Conservation (phyloP, 2,113 vertebrate species). For the Catharus minimus region DNA sequence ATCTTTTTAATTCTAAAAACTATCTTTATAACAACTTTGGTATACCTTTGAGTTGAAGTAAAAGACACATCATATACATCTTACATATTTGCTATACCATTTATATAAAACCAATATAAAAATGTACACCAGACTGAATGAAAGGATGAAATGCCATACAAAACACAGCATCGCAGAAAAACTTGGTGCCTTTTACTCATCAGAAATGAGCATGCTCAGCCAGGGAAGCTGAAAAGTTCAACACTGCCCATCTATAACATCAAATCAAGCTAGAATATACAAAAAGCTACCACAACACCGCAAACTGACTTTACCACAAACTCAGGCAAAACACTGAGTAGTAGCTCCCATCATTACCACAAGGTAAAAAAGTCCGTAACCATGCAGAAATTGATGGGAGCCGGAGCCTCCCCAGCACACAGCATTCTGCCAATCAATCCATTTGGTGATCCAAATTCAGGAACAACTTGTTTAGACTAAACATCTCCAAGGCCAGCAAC, state of each 20-base stretch:
- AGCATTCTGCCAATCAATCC: background rate
- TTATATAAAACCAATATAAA: background rate
- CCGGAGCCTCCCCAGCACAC: background rate
- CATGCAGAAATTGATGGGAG: background rate
- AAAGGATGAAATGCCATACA: background rate
- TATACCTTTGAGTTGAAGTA: background rate
- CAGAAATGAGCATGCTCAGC: fast-evolving
- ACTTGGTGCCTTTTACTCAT: background rate
- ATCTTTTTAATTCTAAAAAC: background rate
- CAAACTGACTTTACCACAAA: background rate
- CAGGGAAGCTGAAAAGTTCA: background rate
- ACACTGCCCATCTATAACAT: fast-evolving
- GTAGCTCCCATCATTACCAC: background rate
- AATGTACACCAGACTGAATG: fast-evolving
- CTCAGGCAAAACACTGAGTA: background rate
- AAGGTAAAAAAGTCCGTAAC: background rate
- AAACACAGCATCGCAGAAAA: background rate
- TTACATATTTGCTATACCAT: background rate
- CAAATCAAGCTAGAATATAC: background rate
- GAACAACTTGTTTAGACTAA: background rate
- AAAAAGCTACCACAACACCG: background rate
- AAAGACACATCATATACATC: background rate
- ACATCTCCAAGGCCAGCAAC: background rate
- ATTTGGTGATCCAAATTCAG: background rate
- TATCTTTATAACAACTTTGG: background rate